Evolutionary conservation across 2,888 invertebrate species (phyloP), one percentile per base, ranked within the genome.

Genomic region (Ophion ventricosus): DNA sequence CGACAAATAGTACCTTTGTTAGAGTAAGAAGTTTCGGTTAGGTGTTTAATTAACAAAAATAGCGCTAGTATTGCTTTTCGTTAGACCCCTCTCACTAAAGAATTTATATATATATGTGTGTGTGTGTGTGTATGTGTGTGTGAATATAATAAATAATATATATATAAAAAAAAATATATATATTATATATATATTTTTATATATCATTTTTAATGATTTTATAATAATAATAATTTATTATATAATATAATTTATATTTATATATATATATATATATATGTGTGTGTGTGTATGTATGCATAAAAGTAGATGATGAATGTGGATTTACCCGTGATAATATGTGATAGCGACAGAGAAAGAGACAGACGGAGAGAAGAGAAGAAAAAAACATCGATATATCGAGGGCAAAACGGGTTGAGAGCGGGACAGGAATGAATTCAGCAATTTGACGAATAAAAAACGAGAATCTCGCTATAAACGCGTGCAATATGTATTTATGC

Each of bases 271-370:
- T n/a, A n/a, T n/a, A n/a, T n/a, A n/a, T n/a, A n/a, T n/a, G n/a
- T n/a, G n/a, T n/a, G n/a, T n/a, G n/a, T n/a, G n/a, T n/a, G n/a
- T n/a, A n/a, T n/a, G n/a, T n/a, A n/a, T n/a, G n/a, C n/a, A 26
- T n/a, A 78, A 69, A 25, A 29, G 49, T 67, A 67, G 61, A 56
- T 80, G 80, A 67, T 78, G 80, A 83, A 81, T 86, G 83, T 84
- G 35, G 86, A 82, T 86, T 85, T 84, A n/a, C 86, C 79, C 85
- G 87, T 87, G 85, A 84, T 83, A 85, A 85, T 43, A 80, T 80
- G 76, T 82, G 81, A 87, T 66, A 87, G 87, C 82, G 78, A 85
- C 66, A 86, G 81, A 84, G 63, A 80, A 76, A 80, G 70, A 75
- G 70, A 72, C 14, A 74, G 43, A 83, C 59, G 66, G 26, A 66